Conservation (phyloP, 2,888 invertebrate species). For the Alviniconcha strummeri region DNA sequence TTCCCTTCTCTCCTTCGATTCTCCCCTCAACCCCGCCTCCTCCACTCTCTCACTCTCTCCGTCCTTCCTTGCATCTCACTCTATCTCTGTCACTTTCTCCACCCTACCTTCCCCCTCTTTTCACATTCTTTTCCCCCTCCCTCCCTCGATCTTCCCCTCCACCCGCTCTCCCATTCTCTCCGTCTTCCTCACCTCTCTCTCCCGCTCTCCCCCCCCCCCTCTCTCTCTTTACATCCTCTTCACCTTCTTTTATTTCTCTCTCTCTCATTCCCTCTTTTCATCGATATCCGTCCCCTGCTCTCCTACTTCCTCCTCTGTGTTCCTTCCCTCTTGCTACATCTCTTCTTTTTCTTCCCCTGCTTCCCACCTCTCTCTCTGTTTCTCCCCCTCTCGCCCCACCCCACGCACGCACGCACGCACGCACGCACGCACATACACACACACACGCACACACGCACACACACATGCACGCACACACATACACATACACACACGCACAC, state of each 20-base stretch:
- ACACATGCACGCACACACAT: no score
- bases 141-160: background rate
- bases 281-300: no score
- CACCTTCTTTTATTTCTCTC: background rate
- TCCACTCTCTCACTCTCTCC: background rate
- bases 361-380: background rate
- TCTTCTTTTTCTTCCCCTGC: background rate
- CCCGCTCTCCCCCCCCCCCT: background rate
- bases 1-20: background rate
- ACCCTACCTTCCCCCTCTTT: background rate
- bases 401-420: no score
- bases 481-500: no score
- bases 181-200: background rate
- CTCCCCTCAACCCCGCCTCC: background rate
- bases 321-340: background rate
- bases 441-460: no score
- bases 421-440: no score
- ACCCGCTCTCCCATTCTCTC: background rate
- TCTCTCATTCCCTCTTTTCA: constrained; percentile 14
- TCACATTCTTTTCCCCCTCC: background rate
- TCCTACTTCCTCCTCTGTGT: background rate
- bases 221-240: background rate
- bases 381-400: background rate
- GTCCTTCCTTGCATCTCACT: background rate
- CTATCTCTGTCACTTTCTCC: background rate